phyloP scores from a whole-genome alignment of 2,888 invertebrate genomes.

The Rhorus exstirpatorius region DNA sequence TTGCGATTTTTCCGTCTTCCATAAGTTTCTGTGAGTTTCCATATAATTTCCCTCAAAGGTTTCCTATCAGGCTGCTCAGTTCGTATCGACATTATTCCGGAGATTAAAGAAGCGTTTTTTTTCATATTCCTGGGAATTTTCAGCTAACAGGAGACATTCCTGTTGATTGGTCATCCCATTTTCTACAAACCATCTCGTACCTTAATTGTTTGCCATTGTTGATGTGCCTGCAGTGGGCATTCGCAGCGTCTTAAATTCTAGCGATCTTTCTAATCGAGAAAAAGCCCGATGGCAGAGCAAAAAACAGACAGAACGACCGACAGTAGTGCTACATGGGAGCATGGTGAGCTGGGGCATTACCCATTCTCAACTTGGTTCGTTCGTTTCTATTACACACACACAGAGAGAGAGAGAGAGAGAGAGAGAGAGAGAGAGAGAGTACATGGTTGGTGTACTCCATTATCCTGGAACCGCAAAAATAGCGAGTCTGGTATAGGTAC shows the following conservation, averaged over 20 bases:
- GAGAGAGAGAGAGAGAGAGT: constrained; percentile 1
- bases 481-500: neutral
- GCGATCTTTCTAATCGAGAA: neutral
- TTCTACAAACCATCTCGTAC: neutral
- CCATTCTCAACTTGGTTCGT: constrained; percentile 51
- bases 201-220: too few relatives aligned
- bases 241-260: too few relatives aligned
- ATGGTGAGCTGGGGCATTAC: constrained; percentile 40
- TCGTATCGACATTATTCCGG: too few relatives aligned
- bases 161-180: too few relatives aligned
- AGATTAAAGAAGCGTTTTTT: too few relatives aligned
- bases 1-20: too few relatives aligned
- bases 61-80: too few relatives aligned
- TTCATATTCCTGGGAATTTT: too few relatives aligned
- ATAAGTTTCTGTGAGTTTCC: too few relatives aligned
- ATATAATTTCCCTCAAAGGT: too few relatives aligned
- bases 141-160: too few relatives aligned
- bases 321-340: neutral
- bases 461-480: constrained; percentile 52
- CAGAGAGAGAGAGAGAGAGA: constrained; percentile 5
- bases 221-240: too few relatives aligned
- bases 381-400: constrained; percentile 39
- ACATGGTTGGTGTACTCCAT: constrained; percentile 56
- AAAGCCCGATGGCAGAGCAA: neutral
- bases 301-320: neutral